These are phyloP conservation scores for Orthochromis malagaraziensis DNA, from an alignment of 2,113 vertebrate species.

Conservation along the genomic window DNA sequence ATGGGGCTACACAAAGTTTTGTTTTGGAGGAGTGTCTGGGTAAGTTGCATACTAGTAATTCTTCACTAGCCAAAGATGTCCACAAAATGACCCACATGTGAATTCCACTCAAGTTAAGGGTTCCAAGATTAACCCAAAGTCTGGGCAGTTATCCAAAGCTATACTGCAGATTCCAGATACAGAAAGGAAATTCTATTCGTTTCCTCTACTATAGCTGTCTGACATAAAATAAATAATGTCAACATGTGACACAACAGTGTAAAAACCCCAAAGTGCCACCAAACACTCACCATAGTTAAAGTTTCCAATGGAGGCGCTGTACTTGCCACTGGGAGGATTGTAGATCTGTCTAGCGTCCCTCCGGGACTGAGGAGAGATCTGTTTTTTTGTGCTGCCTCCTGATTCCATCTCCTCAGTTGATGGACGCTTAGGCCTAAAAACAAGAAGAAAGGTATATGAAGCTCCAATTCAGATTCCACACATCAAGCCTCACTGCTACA, in stretches of 20 bases:
- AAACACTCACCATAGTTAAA: slow-evolving; percentile 81
- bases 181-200: neutral
- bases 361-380: slow-evolving; percentile 78
- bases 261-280: neutral
- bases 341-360: slow-evolving; percentile 95
- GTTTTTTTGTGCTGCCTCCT: slow-evolving; percentile 80
- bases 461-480: neutral
- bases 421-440: slow-evolving; percentile 81
- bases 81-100: neutral
- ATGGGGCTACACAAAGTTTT: neutral
- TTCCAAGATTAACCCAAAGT: neutral
- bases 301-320: slow-evolving; percentile 89
- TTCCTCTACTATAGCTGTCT: neutral
- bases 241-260: neutral
- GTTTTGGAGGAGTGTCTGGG: neutral
- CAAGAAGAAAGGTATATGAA: neutral
- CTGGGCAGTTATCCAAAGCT: neutral
- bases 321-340: slow-evolving; percentile 97
- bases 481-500: neutral
- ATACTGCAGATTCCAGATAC: neutral
- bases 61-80: neutral
- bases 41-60: neutral
- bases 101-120: neutral
- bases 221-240: neutral
- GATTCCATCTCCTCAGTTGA: slow-evolving; percentile 80